Percentiles rank a stretch among this genome's conserved stretches.
Conservation (phyloP, 2,888 invertebrate genomes). For the Pristionchus maxplancki region DNA sequence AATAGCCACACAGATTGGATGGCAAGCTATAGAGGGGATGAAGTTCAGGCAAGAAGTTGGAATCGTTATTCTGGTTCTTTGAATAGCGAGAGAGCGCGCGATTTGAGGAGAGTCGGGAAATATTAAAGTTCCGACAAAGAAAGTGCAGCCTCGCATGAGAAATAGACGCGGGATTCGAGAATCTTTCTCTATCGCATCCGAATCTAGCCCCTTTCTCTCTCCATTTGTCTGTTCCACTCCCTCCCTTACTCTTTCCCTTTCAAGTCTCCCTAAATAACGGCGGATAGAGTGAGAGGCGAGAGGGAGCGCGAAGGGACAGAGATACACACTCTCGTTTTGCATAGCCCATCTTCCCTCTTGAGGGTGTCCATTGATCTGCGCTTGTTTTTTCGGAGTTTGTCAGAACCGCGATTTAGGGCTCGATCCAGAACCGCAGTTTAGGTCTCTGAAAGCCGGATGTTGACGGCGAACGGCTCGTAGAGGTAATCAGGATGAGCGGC, state of each 20-base stretch:
- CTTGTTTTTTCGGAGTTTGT: neutral
- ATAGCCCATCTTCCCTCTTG: slow-evolving; percentile 41
- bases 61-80: neutral
- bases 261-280: slow-evolving; percentile 38
- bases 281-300: slow-evolving; percentile 35
- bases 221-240: slow-evolving; percentile 31
- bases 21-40: neutral
- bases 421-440: neutral
- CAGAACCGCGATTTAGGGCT: slow-evolving; percentile 43
- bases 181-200: slow-evolving; percentile 14
- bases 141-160: neutral
- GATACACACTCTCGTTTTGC: slow-evolving; percentile 34
- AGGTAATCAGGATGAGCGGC: slow-evolving; percentile 13
- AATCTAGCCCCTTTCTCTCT: neutral
- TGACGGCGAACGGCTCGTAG: neutral
- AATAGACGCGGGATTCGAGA: neutral
- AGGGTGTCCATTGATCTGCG: slow-evolving; percentile 29
- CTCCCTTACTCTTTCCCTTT: slow-evolving; percentile 32
- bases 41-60: neutral
- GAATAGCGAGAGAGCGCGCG: neutral
- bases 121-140: neutral
- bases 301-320: neutral
- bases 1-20: slow-evolving; percentile 33
- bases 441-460: neutral
- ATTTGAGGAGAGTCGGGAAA: neutral